phyloP scores from a whole-genome alignment of 1,140 invertebrate species.

The Semibalanus balanoides region DNA sequence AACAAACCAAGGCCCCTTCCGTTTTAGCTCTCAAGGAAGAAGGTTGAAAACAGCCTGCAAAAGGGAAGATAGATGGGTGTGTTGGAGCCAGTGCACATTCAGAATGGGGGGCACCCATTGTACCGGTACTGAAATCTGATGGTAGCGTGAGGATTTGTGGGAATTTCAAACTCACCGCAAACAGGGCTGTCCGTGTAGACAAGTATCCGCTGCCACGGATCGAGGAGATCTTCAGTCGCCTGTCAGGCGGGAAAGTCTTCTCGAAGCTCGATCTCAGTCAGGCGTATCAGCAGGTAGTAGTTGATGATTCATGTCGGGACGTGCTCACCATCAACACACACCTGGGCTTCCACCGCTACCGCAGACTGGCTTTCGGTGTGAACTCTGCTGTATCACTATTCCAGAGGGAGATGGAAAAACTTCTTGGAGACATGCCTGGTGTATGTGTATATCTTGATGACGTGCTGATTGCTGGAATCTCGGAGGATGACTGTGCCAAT shows the following conservation, averaged over 20 bases:
- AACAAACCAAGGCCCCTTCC: no score
- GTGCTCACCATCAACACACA: slow-evolving; percentile 6
- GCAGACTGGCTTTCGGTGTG: no score
- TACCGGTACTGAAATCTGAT: slow-evolving; percentile 28
- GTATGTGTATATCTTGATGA: no score
- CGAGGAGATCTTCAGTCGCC: slow-evolving; percentile 21
- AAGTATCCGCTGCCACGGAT: slow-evolving; percentile 23
- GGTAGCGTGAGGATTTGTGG: slow-evolving; percentile 27
- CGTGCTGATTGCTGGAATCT: no score
- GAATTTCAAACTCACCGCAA: slow-evolving; percentile 28
- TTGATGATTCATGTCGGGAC: slow-evolving; percentile 14
- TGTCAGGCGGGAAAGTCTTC: slow-evolving; percentile 20
- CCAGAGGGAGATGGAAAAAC: no score
- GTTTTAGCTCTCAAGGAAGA: no score
- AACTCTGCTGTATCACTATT: no score
- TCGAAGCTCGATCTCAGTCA: slow-evolving; percentile 24
- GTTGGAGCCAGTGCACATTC: neutral
- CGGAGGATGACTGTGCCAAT: no score
- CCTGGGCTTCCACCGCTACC: no score
- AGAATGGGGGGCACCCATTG: slow-evolving; percentile 28
- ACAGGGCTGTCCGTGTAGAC: slow-evolving; percentile 20
- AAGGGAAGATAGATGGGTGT: no score
- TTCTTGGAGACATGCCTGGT: no score
- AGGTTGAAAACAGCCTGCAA: no score
- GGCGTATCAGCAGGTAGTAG: slow-evolving; percentile 22